Conservation (phyloP, 2,888 invertebrate genomes). For the Apamea monoglypha region DNA sequence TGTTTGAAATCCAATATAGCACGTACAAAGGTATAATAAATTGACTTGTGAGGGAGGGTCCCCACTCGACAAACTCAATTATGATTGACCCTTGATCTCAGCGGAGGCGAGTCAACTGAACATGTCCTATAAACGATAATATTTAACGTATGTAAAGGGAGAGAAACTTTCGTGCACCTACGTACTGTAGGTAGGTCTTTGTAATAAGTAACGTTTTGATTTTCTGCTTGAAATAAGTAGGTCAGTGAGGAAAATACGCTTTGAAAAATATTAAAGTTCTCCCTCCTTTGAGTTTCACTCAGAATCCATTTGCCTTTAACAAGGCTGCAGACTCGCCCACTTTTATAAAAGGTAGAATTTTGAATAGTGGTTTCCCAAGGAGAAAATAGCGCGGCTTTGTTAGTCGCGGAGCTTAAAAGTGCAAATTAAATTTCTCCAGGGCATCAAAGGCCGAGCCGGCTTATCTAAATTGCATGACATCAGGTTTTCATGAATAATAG, state of each 20-base stretch:
- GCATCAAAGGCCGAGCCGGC: constrained; percentile 74
- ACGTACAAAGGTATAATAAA: constrained; percentile 53
- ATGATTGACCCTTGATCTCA: constrained; percentile 79
- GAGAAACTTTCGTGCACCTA: neutral
- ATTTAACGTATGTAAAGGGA: constrained; percentile 18
- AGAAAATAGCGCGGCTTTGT: constrained; percentile 71
- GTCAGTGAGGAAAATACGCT: constrained; percentile 15
- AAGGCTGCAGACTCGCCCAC: constrained; percentile 30
- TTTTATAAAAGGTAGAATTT: constrained; percentile 59
- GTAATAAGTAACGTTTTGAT: constrained; percentile 24
- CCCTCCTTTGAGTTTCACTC: constrained; percentile 35
- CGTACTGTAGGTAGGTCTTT: neutral
- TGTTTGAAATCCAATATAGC: constrained; percentile 50
- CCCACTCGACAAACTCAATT: constrained; percentile 76
- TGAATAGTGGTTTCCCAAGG: constrained; percentile 64
- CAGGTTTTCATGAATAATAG: constrained; percentile 82
- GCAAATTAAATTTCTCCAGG: constrained; percentile 83
- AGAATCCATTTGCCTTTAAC: constrained; percentile 51
- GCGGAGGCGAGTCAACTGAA: constrained; percentile 70
- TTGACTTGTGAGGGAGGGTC: constrained; percentile 59
- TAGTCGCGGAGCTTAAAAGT: constrained; percentile 76
- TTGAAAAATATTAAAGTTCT: constrained; percentile 29
- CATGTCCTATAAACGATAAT: constrained; percentile 59
- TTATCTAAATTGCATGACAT: constrained; percentile 83
- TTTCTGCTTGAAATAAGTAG: constrained; percentile 8